These are phyloP conservation scores for Amphipoea lucens DNA, from an alignment of 2,888 invertebrate species.

Conservation along the genomic window DNA sequence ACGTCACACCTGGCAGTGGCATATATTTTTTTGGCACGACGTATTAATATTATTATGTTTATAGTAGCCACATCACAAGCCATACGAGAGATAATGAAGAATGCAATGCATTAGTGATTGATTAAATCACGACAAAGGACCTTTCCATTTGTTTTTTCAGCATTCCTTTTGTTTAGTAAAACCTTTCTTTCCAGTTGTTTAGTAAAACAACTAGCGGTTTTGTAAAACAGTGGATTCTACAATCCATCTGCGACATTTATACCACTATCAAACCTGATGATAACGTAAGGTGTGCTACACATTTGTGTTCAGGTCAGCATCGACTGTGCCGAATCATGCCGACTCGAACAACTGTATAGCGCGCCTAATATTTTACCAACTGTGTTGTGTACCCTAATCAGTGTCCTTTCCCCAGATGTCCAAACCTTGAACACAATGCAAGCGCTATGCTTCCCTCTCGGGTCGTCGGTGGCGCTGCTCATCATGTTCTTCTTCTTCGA, in stretches of 20 bases:
- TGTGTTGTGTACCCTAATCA: not conserved
- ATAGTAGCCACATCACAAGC: not conserved
- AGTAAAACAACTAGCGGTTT: too few species aligned
- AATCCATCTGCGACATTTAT: not conserved
- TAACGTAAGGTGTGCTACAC: not conserved
- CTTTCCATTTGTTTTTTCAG: too few species aligned
- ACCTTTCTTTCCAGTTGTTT: too few species aligned
- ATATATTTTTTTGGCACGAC: not conserved
- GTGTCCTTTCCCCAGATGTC: conserved; percentile 89
- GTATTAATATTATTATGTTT: not conserved
- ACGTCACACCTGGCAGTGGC: not conserved
- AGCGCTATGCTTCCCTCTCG: conserved; percentile 98
- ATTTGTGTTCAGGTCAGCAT: not conserved
- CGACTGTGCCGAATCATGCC: too few species aligned
- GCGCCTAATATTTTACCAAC: not conserved
- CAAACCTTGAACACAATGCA: conserved; percentile 99
- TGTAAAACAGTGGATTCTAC: too few species aligned
- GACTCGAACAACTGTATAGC: not conserved
- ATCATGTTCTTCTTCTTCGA: conserved; percentile 99
- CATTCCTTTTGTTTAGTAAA: too few species aligned
- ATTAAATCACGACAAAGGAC: not conserved
- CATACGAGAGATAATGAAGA: not conserved
- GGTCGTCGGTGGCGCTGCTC: conserved; percentile 98
- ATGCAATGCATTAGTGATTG: not conserved
- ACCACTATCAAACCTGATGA: not conserved